These are phyloP conservation scores for Drosophila recens DNA, from an alignment of 2,888 invertebrate species.

Conservation along the genomic window DNA sequence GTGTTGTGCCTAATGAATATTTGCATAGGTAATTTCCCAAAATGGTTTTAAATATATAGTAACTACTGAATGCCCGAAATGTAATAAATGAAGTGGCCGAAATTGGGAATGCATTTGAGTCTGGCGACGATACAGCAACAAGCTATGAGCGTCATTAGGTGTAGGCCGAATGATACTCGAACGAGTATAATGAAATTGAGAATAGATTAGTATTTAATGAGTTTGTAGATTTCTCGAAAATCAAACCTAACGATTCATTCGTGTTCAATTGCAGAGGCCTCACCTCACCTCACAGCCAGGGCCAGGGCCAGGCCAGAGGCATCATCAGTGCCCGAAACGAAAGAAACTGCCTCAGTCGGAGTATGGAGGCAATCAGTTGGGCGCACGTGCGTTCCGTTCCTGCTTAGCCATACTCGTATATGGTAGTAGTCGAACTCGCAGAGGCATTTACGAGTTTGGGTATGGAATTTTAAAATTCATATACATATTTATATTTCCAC, in stretches of 20 bases:
- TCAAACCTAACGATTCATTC: constrained; percentile 70
- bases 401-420: constrained; percentile 12
- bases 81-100: constrained; percentile 45
- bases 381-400: constrained; percentile 74
- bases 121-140: constrained; percentile 3
- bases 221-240: constrained; percentile 71
- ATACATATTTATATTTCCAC: constrained; percentile 80
- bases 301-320: constrained; percentile 46
- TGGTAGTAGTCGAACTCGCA: constrained; percentile 23
- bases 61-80: constrained; percentile 17
- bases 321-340: constrained; percentile 54
- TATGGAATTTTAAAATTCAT: constrained; percentile 72
- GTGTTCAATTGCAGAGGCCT: constrained; percentile 72
- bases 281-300: constrained; percentile 32
- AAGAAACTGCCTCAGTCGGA: constrained; percentile 39
- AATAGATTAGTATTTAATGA: constrained; percentile 84
- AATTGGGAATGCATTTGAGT: constrained; percentile 30
- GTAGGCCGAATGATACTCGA: constrained; percentile 34
- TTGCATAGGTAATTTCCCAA: constrained; percentile 19
- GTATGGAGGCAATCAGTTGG: constrained; percentile 57
- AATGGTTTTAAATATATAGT: constrained; percentile 12
- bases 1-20: constrained; percentile 19
- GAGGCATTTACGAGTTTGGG: constrained; percentile 38
- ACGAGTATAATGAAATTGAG: constrained; percentile 74
- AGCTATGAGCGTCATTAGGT: constrained; percentile 66